phyloP scores from a whole-genome alignment of 2,797 vertebrate genomes.

The Gallirallus australis region DNA sequence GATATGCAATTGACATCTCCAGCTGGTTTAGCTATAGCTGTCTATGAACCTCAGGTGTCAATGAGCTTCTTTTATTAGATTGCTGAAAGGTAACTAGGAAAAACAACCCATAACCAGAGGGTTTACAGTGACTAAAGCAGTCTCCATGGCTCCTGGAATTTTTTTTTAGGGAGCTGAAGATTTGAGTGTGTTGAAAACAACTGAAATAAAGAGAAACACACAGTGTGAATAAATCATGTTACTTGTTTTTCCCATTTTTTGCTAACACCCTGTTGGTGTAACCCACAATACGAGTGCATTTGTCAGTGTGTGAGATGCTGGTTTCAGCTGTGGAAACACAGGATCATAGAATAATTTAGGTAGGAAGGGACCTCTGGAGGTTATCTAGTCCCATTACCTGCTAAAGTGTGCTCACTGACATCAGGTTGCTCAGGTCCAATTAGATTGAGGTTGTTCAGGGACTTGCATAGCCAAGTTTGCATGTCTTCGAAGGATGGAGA shows the following conservation, averaged over 20 bases:
- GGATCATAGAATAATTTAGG: neutral
- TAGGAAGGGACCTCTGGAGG: neutral
- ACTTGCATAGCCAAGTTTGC: neutral
- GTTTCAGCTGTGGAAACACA: neutral
- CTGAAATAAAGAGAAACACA: neutral
- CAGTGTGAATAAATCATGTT: neutral
- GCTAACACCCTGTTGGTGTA: neutral
- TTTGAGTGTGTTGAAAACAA: neutral
- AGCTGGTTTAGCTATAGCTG: neutral
- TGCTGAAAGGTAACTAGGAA: neutral
- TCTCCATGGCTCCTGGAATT: neutral
- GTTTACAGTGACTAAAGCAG: neutral
- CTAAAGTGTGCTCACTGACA: neutral
- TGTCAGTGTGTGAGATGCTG: neutral
- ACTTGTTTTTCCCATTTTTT: neutral
- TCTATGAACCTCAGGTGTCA: neutral
- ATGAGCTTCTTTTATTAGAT: neutral
- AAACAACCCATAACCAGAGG: neutral
- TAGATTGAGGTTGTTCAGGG: neutral
- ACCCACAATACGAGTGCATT: neutral
- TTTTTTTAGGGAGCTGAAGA: neutral
- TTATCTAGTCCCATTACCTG: neutral
- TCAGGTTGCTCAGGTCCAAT: neutral
- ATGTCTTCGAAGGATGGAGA: neutral
- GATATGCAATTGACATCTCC: neutral